Evolutionary conservation across 2,797 vertebrate genomes (phyloP).

Genomic region (Rousettus madagascariensis): DNA sequence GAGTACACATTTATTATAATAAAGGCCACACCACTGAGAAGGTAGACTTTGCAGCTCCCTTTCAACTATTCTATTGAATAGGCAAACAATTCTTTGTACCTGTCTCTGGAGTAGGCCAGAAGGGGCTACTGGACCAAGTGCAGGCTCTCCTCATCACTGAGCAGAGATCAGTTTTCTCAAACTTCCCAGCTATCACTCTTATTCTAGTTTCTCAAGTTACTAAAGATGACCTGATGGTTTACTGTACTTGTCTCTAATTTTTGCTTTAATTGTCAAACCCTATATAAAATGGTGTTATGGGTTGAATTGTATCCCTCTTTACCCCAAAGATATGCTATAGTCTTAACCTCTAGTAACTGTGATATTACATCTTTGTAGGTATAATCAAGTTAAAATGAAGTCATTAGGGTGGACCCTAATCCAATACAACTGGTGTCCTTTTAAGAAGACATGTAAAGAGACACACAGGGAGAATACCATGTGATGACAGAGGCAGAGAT

Average conservation of each 20-base stretch:
- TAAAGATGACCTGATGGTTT: not conserved
- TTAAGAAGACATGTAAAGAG: not conserved
- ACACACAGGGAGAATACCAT: not conserved
- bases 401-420: not conserved
- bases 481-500: not conserved
- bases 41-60: not conserved
- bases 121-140: not conserved
- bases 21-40: not conserved
- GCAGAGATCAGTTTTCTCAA: not conserved
- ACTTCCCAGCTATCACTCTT: not conserved
- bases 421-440: not conserved
- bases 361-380: not conserved
- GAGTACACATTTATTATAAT: not conserved
- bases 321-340: not conserved
- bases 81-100: not conserved
- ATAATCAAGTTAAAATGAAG: not conserved
- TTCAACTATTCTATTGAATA: not conserved
- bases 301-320: not conserved
- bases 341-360: not conserved
- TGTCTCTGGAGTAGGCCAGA: not conserved
- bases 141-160: not conserved
- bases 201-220: not conserved
- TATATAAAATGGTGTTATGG: not conserved
- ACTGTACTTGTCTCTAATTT: not conserved
- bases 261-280: not conserved